Evolutionary conservation across 2,888 invertebrate species (phyloP).

Genomic region (Alcis repandata): DNA sequence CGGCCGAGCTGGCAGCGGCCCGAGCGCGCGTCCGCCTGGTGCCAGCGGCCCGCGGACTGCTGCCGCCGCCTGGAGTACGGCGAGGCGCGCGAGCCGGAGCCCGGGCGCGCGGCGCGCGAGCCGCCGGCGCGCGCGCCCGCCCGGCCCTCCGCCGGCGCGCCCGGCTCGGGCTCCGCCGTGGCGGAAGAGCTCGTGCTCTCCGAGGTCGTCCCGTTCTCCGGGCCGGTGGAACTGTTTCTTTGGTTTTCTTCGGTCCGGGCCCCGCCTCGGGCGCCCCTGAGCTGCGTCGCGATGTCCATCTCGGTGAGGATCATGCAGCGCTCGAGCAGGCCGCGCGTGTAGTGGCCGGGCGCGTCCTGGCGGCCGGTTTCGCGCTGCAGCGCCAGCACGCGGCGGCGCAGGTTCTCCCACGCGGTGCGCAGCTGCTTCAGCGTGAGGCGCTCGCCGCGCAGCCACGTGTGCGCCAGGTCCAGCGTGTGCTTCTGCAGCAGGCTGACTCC

Average conservation of each 20-base stretch:
- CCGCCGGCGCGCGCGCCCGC: not conserved
- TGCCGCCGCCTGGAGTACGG: conserved; percentile 65
- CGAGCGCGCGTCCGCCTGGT: conserved; percentile 72
- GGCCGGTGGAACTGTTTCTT: conserved; percentile 10
- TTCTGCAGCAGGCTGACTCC: conserved; percentile 75
- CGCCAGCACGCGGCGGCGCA: conserved; percentile 86
- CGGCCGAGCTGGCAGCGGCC: conserved; percentile 66
- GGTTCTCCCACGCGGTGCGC: conserved; percentile 88
- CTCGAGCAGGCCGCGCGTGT: conserved; percentile 76
- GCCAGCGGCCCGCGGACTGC: conserved; percentile 68
- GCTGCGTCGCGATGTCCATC: conserved; percentile 59
- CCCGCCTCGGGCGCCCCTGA: conserved; percentile 2
- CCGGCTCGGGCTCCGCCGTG: conserved; percentile 5
- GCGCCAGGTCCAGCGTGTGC: conserved; percentile 71
- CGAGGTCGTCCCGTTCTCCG: conserved; percentile 7
- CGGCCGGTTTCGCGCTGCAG: conserved; percentile 81
- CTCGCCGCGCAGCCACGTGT: conserved; percentile 77
- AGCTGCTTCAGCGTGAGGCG: conserved; percentile 85
- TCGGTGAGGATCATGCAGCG: conserved; percentile 74
- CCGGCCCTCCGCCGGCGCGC: conserved; percentile 5
- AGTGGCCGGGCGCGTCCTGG: conserved; percentile 72
- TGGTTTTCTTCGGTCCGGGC: conserved; percentile 16
- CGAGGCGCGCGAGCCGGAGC: conserved; percentile 43
- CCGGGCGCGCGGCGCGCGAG: conserved; percentile 14
- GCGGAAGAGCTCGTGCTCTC: conserved; percentile 10